Evolutionary conservation across 2,888 invertebrate species (phyloP), one percentile per base, ranked within the genome.

Genomic region (Megalurothrips usitatus): DNA sequence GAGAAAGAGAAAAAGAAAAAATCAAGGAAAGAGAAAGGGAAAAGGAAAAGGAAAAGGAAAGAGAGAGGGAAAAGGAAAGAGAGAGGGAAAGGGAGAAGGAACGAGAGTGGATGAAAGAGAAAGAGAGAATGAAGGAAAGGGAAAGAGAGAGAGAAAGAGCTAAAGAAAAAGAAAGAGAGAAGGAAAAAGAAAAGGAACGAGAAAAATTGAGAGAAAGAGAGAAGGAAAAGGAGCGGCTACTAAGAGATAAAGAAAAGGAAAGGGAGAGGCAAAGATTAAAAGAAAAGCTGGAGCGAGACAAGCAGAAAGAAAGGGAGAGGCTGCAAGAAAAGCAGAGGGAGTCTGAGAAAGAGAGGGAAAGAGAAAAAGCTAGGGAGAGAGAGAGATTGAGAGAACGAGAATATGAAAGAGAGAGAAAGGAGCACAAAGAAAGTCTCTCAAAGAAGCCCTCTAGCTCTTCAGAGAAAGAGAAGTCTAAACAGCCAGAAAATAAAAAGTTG

Each of bases 61-160:
- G 12, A 6, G 2, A 26, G 23, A 75, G 8, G 12, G 26, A 75
- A 26, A 75, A 75, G 12, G 68, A 75, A 11, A 75, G 68, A 26
- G 10, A 26, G 23, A 75, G 26, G 26, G 68, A 75, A 23, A 75
- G 23, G 23, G 89, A 28, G 92, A 92, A 82, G 89, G 94, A 79
- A 89, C 92, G 17, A 91, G 96, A 89, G 96, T 96, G 0, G 94
- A 94, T 84, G 94, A 92, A 84, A 95, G 96, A 85, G 94, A 91
- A 85, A 89, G 89, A 79, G 94, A 95, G 85, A 90, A 91, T 84
- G 92, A 94, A 84, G 92, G 92, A 84, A 93, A 94, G 84, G 91
- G 91, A 86, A 93, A 92, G 86, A 87, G 34, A 90, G 89, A 85
- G 87, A 87, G 83, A 88, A 89, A 28, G 92, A 92, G 82, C 89